Base-by-base conservation (phyloP, 2,113 vertebrate species). In the Solea solea region DNA sequence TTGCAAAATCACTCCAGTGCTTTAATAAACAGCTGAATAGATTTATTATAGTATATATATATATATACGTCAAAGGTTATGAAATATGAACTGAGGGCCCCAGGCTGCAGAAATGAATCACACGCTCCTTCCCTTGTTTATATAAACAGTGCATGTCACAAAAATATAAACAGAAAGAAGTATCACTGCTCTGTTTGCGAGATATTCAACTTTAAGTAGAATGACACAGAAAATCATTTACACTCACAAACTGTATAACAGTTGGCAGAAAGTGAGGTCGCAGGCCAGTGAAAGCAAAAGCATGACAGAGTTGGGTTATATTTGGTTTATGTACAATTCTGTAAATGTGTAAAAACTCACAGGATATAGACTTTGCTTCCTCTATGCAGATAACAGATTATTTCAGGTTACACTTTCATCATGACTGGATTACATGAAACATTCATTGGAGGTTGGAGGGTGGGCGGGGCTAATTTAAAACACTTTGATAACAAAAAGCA, bases 241-340 rank as follows among this genome's bases (percentile, higher is more conserved):
- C 91, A 95, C 93, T 95, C 94, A 96, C 95, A 95, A 95, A 94
- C 90, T 94, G 94, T 96, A 95, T 90, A 94, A 86, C 90, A 91
- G 90, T 93, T 67, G 84, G 81, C 89, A 90, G 81, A 84, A 81
- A 34, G 81, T 90, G 74, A 87, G 76, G 79, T 77, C 21, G 79
- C 79, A 63, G 85, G 84, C 69, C 78, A 88, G 78, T 79, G 81
- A 90, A 90, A 90, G 86, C 88, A 78, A 88, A 69, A 90, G 83
- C 81, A 82, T 80, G 80, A 83, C 74, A 72, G 69, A 83, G 68
- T 84, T 11, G 80, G 92, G 78, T 69, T 78, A 78, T 76, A 82
- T 86, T 93, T 80, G 74, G 52, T 81, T 70, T 88, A 93, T 91
- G 78, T 92, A 93, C 90, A 91, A 55, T 85, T 91, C 81, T 83